Conservation (phyloP, 1,140 invertebrate genomes). For the Manduca sexta region DNA sequence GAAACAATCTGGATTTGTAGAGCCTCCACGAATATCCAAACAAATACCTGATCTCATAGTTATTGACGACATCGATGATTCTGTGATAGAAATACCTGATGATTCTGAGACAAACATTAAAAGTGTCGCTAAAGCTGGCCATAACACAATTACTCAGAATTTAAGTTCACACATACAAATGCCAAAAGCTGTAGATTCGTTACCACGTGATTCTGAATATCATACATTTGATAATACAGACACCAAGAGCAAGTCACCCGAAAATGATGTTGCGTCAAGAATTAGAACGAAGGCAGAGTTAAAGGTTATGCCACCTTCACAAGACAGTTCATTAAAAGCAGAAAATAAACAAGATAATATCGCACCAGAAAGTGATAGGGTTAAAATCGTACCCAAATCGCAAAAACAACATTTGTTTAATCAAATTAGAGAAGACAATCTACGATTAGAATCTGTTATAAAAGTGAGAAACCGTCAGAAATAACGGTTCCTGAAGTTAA, state of each 20-base stretch:
- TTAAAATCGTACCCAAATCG: slow-evolving; percentile 53
- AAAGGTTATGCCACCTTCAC: slow-evolving; percentile 75
- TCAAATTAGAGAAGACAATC: slow-evolving; percentile 65
- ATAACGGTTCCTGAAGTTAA: slow-evolving; percentile 47
- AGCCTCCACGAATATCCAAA: slow-evolving; percentile 63
- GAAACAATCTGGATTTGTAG: slow-evolving; percentile 74
- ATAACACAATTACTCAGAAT: slow-evolving; percentile 68
- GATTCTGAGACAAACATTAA: slow-evolving; percentile 32
- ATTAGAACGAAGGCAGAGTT: slow-evolving; percentile 88
- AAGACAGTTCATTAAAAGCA: slow-evolving; percentile 39
- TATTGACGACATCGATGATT: slow-evolving; percentile 64
- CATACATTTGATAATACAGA: slow-evolving; percentile 40
- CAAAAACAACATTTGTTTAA: slow-evolving; percentile 66
- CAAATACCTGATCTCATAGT: slow-evolving; percentile 67
- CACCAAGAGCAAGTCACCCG: slow-evolving; percentile 46
- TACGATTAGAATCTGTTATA: slow-evolving; percentile 60
- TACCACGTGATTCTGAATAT: slow-evolving; percentile 46
- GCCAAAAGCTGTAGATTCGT: slow-evolving; percentile 77
- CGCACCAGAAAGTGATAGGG: slow-evolving; percentile 29
- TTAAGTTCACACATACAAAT: slow-evolving; percentile 77
- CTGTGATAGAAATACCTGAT: slow-evolving; percentile 61
- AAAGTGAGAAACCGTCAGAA: slow-evolving; percentile 39
- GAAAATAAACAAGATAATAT: slow-evolving; percentile 22
- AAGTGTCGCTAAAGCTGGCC: slow-evolving; percentile 63
- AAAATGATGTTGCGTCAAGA: slow-evolving; percentile 77